Conservation (phyloP, 2,113 vertebrate species). For the Pogona vitticeps region DNA sequence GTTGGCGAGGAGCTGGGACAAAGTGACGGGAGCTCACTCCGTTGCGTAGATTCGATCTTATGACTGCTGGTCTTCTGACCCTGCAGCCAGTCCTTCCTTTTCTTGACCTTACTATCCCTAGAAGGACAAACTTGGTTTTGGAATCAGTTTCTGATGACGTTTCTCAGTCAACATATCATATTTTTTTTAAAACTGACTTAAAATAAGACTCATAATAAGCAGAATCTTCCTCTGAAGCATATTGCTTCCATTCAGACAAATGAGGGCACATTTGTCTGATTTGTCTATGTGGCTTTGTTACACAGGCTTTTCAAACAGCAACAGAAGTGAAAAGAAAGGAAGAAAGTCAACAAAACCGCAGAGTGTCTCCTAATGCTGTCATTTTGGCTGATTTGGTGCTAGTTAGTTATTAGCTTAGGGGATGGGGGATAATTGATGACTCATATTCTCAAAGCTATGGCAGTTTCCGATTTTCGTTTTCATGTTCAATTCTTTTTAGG, state of each 20-base stretch:
- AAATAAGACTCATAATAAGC: conserved; percentile 67
- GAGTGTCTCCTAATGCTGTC: conserved; percentile 68
- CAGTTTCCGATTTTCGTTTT: conserved; percentile 83
- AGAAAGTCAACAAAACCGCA: conserved; percentile 55
- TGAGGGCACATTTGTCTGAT: conserved; percentile 64
- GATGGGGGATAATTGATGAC: conserved; percentile 81
- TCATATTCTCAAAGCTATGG: conserved; percentile 72
- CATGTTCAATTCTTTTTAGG: conserved; percentile 81
- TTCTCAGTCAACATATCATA: neutral
- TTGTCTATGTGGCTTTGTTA: conserved; percentile 75
- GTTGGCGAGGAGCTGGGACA: no score
- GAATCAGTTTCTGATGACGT: neutral
- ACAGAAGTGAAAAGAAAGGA: neutral
- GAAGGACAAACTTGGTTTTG: neutral
- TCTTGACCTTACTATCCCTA: neutral
- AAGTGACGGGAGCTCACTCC: no score
- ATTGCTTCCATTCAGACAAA: conserved; percentile 66
- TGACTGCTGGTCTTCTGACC: no score
- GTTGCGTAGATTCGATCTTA: no score
- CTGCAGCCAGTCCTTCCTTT: neutral
- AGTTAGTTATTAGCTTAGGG: conserved; percentile 77
- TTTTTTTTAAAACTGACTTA: conserved; percentile 46
- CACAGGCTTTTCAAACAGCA: conserved; percentile 51
- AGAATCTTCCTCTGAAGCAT: conserved; percentile 74
- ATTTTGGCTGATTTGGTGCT: conserved; percentile 77